Evolutionary conservation across 2,888 invertebrate genomes (phyloP).

Genomic region (Celastrina argiolus): DNA sequence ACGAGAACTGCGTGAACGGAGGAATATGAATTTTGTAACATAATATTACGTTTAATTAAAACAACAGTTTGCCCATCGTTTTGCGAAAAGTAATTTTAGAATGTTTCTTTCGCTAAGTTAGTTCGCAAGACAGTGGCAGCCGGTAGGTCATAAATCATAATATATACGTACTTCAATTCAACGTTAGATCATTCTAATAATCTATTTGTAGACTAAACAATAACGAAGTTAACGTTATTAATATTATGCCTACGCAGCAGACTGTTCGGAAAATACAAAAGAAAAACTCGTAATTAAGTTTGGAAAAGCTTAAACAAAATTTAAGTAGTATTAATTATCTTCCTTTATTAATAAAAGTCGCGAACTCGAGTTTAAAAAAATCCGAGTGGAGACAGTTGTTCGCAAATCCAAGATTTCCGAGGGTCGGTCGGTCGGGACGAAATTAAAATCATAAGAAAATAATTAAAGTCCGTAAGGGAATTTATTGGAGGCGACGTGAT

Average conservation of each 20-base stretch:
- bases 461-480: conserved; percentile 76
- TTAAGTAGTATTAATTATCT: conserved; percentile 79
- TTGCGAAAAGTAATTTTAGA: too few species aligned
- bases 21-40: too few species aligned
- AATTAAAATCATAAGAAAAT: conserved; percentile 79
- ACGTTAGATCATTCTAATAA: too few species aligned
- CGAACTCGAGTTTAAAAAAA: conserved; percentile 44
- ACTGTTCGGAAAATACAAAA: conserved; percentile 14
- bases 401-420: conserved; percentile 43
- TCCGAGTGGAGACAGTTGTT: conserved; percentile 60
- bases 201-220: too few species aligned
- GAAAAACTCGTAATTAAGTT: conserved; percentile 64
- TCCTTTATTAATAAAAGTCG: conserved; percentile 74
- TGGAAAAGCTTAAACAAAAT: conserved; percentile 68
- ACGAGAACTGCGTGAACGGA: too few species aligned
- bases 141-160: too few species aligned
- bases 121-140: too few species aligned
- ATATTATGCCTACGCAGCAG: conserved; percentile 1
- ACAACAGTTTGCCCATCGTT: too few species aligned
- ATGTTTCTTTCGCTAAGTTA: too few species aligned
- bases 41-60: too few species aligned
- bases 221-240: background rate
- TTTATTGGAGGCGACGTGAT: conserved; percentile 76
- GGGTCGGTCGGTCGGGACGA: conserved; percentile 42
- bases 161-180: too few species aligned